Base-by-base conservation (phyloP, 2,797 vertebrate species). In the Hapalemur alaotrensis region DNA sequence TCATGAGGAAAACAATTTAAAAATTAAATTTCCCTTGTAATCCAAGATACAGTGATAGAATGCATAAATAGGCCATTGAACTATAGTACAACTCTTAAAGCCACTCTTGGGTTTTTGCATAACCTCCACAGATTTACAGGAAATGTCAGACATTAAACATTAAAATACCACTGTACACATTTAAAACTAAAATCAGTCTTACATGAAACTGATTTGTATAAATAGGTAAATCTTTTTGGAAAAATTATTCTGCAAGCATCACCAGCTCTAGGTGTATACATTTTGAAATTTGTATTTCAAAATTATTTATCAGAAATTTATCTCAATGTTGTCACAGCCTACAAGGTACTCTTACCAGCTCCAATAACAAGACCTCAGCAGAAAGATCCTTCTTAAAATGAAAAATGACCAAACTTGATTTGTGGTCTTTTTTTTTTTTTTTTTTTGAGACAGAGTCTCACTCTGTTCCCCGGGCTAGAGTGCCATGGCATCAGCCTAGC, bases 1-100 rank as follows among this genome's bases (percentile, higher is more conserved):
- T 75, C 69, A 78, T 25, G 28, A 67, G 82, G 50, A 72, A 93
- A 38, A 43, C n/a, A 25, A 18, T 70, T 91, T 93, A 61, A 15
- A 83, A 85, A n/a, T 20, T 43, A 48, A 69, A 28, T 41, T 75
- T 63, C 32, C 32, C 63, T 52, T 30, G 15, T 61, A 57, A 83
- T 91, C 83, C 48, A 57, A 52, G 32, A 25, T 43, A 8, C 13
- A 35, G 13, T 32, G n/a, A 50, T 14, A 18, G 32, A 54, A 48
- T 8, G 32, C 28, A 30, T 22, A 50, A 76, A n/a, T 1, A 25
- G 5, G 7, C 7, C 1, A 0, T 7, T 1, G 14, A 41, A 28
- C 13, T 25, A 4, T 0, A 14, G 14, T 41, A 1, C 18, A 84
- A 14, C 28, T 18, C 63, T 15, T 4, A 22, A 38, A 72, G 43